phyloP scores from a whole-genome alignment of 2,797 vertebrate species.

The Siniperca obscura region DNA sequence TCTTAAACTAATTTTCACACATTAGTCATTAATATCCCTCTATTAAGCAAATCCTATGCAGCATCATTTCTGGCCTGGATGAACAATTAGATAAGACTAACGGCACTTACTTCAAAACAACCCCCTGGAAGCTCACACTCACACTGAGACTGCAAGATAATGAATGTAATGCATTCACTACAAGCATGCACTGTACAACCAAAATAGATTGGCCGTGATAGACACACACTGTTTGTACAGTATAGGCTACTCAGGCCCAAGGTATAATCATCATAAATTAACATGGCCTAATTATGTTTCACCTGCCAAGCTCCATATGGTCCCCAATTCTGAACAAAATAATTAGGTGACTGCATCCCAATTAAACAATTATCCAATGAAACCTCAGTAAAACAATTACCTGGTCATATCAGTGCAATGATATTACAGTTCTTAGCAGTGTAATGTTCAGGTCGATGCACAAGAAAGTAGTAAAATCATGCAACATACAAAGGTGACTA shows the following conservation, averaged over 20 bases:
- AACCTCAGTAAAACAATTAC: conserved; percentile 69
- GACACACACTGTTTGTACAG: conserved; percentile 45
- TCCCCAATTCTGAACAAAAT: conserved; percentile 62
- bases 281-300: conserved; percentile 71
- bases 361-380: conserved; percentile 74
- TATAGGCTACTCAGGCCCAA: conserved; percentile 34
- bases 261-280: conserved; percentile 73
- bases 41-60: conserved; percentile 44
- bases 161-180: conserved; percentile 45
- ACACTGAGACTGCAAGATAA: conserved; percentile 35
- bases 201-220: conserved; percentile 36
- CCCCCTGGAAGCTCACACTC: conserved; percentile 27
- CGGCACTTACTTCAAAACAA: conserved; percentile 32
- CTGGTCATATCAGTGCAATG: conserved; percentile 43
- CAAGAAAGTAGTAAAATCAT: conserved; percentile 26
- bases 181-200: conserved; percentile 41
- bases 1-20: conserved; percentile 52
- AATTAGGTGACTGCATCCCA: conserved; percentile 66
- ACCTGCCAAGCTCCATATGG: conserved; percentile 76
- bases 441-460: conserved; percentile 15
- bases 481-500: conserved; percentile 6
- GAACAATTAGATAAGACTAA: conserved; percentile 57
- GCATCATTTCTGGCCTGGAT: conserved; percentile 42
- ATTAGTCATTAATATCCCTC: conserved; percentile 60
- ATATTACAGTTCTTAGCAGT: conserved; percentile 22